These are phyloP conservation scores for Pseudanteris insignis DNA, from an alignment of 2,888 invertebrate genomes.

Conservation along the genomic window DNA sequence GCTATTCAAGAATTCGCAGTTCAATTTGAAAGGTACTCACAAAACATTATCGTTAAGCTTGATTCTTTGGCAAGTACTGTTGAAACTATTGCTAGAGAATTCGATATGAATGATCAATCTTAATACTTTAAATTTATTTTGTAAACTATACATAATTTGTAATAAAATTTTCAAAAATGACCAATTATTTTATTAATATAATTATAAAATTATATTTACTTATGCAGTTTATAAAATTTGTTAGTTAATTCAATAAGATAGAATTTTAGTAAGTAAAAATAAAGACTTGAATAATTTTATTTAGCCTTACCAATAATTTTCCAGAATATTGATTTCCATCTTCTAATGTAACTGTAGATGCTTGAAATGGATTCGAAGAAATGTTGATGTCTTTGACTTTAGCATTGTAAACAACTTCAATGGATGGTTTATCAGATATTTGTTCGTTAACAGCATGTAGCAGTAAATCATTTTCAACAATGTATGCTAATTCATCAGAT, in stretches of 20 bases:
- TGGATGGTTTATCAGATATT: conserved; percentile 70
- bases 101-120: conserved; percentile 49
- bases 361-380: conserved; percentile 63
- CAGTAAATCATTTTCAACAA: conserved; percentile 93
- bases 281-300: no score
- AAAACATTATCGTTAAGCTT: conserved; percentile 51
- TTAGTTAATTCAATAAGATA: no score
- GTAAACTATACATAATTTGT: no score
- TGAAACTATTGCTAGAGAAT: conserved; percentile 51
- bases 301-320: conserved; percentile 78
- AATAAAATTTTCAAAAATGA: no score
- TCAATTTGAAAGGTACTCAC: conserved; percentile 56
- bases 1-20: conserved; percentile 54
- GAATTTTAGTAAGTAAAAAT: no score
- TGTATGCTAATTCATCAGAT: conserved; percentile 82
- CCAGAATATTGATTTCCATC: conserved; percentile 75
- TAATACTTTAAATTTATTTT: conserved; percentile 1
- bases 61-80: conserved; percentile 54
- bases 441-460: conserved; percentile 77
- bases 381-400: conserved; percentile 75
- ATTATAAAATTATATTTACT: background rate
- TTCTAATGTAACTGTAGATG: conserved; percentile 70
- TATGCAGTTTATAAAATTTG: no score
- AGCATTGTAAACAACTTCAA: conserved; percentile 76
- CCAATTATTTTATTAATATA: background rate